Evolutionary conservation across 1,140 invertebrate species (phyloP), one percentile per base, ranked within the genome.

Genomic region (Achatina immaculata): DNA sequence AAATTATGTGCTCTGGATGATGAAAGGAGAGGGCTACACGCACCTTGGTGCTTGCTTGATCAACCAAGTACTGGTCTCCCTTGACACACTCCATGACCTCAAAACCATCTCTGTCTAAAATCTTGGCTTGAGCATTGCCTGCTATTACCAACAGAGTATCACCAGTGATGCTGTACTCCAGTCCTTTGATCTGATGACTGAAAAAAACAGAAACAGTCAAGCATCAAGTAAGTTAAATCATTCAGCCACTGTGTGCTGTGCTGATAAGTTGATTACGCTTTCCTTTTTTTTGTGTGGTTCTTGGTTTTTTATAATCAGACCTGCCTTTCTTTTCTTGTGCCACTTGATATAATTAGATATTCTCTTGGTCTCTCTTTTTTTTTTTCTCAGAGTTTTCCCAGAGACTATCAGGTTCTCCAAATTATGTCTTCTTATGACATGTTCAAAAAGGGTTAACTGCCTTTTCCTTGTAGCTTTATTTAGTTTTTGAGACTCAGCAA

Each of bases 31-130:
- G 24, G 58, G 11, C 14, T 24, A 43, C 28, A 77, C 40, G 14
- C 14, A 92, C 91, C 92, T 99, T 98, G 0, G 98, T 99, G 84
- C 94, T 94, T 0, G 95, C 94, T 95, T 97, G 96, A 91, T 99
- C 98, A 1, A 95, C 94, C 45, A 99, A 95, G 88, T 99, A 99
- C 91, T 98, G 97, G 92, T 99, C 98, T 4, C 98, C 94, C 91
- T 99, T 98, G 0, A 97, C 95, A 86, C 97, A 99, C 92, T 99
- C 98, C 24, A 97, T 93, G 81, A 97, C 94, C 90, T 99, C 97
- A 87, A 97, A 97, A 2, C 98, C 99, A 91, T 99, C 98, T 77
- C 98, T 92, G 90, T 99, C 98, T 4, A 99, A 90, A 0, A 99
- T 94, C 91, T 99, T 99, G 0, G 98, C 97, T 84, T 94, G 93